These are phyloP conservation scores for Dasypus novemcinctus DNA, from an alignment of 2,113 vertebrate genomes.

Conservation along the genomic window DNA sequence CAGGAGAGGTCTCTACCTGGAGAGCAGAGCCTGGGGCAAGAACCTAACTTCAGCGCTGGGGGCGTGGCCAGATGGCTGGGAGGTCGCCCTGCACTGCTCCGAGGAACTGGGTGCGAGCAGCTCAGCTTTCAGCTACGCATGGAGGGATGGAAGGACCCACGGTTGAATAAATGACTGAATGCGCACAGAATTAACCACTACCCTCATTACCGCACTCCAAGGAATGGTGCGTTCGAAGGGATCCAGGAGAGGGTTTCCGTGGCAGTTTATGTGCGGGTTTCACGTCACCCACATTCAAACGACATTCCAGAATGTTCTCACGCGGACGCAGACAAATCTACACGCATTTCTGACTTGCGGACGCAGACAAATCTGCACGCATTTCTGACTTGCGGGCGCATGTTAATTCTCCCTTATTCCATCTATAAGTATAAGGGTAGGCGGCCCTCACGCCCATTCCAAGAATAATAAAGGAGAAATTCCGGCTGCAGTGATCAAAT, in stretches of 20 bases:
- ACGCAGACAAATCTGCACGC: not conserved
- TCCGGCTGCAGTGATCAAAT: not conserved
- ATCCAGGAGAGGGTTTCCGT: not conserved
- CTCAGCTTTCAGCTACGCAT: not conserved
- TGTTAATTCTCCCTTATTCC: not conserved
- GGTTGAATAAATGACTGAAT: not conserved
- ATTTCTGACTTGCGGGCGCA: fast-evolving
- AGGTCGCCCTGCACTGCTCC: not conserved
- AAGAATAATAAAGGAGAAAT: not conserved
- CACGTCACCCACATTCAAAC: not conserved
- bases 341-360: too few species aligned
- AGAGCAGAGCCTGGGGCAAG: not conserved
- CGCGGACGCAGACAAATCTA: fast-evolving
- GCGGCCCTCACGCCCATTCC: not conserved
- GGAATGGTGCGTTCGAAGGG: not conserved
- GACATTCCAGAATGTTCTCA: not conserved
- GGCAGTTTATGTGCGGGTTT: not conserved
- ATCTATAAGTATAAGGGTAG: not conserved
- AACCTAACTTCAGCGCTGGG: not conserved
- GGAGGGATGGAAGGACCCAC: fast-evolving
- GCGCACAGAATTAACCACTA: not conserved
- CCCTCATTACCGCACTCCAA: not conserved
- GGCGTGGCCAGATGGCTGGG: not conserved
- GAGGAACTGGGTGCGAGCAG: not conserved
- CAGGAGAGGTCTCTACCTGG: fast-evolving